Evolutionary conservation across 2,113 vertebrate genomes (phyloP).

Genomic region (Lagopus leucura): DNA sequence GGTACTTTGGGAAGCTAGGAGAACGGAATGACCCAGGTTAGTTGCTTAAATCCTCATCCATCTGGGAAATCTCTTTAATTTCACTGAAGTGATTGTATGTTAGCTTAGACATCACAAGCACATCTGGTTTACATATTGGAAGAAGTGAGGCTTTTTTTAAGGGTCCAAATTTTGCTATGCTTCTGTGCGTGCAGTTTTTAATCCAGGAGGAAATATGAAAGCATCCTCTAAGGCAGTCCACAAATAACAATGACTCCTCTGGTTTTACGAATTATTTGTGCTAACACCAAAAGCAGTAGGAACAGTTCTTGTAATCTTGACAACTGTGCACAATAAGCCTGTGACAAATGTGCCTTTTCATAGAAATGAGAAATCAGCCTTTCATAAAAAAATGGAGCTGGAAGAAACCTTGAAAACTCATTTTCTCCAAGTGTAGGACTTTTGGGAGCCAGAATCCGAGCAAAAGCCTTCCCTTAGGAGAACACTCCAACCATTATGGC

Average conservation of each 20-base stretch:
- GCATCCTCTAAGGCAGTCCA: not conserved
- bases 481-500: too few relatives aligned
- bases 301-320: conserved; percentile 35
- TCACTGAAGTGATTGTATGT: conserved; percentile 8
- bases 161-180: not conserved
- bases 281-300: not conserved
- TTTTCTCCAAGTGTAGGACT: rapidly evolving
- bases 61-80: conserved; percentile 57
- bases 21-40: conserved; percentile 16
- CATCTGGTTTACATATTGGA: conserved; percentile 49
- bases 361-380: conserved; percentile 7
- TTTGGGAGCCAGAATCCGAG: not conserved
- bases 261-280: not conserved
- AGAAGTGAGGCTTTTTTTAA: conserved; percentile 9
- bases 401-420: not conserved
- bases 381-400: not conserved
- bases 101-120: conserved; percentile 54
- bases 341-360: conserved; percentile 24
- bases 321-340: not conserved
- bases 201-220: conserved; percentile 13
- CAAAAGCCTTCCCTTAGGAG: not conserved
- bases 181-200: conserved; percentile 6
- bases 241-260: conserved; percentile 4
- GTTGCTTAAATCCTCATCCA: conserved; percentile 38
- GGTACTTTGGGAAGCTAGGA: conserved; percentile 16